These are phyloP conservation scores for Tyrophagus putrescentiae DNA, from an alignment of 1,140 invertebrate species.

Conservation along the genomic window DNA sequence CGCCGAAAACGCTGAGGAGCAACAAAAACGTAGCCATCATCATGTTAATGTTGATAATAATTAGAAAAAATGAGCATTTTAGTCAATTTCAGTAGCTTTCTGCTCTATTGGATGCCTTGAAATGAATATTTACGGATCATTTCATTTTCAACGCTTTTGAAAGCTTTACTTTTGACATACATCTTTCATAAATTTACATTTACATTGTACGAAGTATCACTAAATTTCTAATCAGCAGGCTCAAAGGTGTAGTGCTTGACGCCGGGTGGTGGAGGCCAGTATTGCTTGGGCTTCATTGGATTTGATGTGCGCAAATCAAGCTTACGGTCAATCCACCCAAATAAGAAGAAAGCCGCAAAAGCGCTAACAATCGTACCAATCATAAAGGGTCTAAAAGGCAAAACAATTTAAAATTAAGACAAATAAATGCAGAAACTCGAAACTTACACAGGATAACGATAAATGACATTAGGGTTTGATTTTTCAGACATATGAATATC, in stretches of 20 bases:
- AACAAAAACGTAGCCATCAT: no score
- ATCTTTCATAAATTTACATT: no score
- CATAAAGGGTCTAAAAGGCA: background rate
- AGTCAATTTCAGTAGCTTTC: no score
- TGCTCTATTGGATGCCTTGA: no score
- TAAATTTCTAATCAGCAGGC: slow-evolving; percentile 24
- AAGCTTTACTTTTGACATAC: no score
- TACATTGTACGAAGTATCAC: background rate
- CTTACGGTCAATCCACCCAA: background rate
- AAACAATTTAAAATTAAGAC: background rate
- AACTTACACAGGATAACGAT: slow-evolving; percentile 18
- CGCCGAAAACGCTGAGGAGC: no score
- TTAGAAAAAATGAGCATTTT: no score
- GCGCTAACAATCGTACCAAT: background rate
- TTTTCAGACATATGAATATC: slow-evolving; percentile 21
- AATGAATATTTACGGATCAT: no score
- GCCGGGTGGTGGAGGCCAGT: slow-evolving; percentile 24
- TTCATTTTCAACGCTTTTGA: no score
- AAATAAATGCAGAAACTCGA: no score
- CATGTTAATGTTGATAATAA: no score
- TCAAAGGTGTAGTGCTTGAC: slow-evolving; percentile 30
- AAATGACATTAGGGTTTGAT: background rate
- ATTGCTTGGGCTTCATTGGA: slow-evolving; percentile 28
- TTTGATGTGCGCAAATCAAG: background rate
- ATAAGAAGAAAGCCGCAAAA: background rate